Evolutionary conservation across 2,113 vertebrate genomes (phyloP), one percentile per base, ranked within the genome.

Genomic region (Callionymus lyra): DNA sequence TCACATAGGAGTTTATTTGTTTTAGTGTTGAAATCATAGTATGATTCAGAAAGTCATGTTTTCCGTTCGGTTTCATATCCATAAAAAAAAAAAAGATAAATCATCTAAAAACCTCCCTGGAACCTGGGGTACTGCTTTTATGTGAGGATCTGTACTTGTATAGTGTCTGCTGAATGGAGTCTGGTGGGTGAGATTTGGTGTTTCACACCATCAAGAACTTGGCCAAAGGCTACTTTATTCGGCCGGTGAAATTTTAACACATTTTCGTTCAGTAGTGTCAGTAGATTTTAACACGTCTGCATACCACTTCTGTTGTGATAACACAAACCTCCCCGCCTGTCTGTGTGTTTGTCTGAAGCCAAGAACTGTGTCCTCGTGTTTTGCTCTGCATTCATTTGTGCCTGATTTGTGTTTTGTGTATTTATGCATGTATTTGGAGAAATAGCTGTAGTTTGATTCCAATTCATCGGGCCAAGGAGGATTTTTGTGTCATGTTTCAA

Each of bases 201-300:
- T 67, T 51, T 71, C 61, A 59, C 37, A 33, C 37, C 14, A 50
- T 53, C 39, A 16, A 36, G 12, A 66, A 58, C 16, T 12, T 11
- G 32, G 65, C 65, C 62, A 63, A 52, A 57, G 47, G 47, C 45
- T 38, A 38, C 55, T 71, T 75, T 70, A 70, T 62, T 58, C 53
- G 53, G 45, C 64, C 51, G 35, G 50, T 31, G 70, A 76, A 58
- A 65, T 69, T 46, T 63, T 67, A 70, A 52, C 60, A 62, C 60
- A 15, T 68, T 72, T 63, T 59, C 32, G 51, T 62, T 64, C n/a
- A 65, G 56, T 68, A 58, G 62, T 47, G 57, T 55, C 41, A 19
- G 51, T 64, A 49, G 47, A 65, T 51, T 63, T 59, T 51, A 77
- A 71, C 16, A 4, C 42, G 63, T 58, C 53, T 39, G 16, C 38